Base-by-base conservation (phyloP, 2,797 vertebrate genomes). In the Pyrocephalus nanus region DNA sequence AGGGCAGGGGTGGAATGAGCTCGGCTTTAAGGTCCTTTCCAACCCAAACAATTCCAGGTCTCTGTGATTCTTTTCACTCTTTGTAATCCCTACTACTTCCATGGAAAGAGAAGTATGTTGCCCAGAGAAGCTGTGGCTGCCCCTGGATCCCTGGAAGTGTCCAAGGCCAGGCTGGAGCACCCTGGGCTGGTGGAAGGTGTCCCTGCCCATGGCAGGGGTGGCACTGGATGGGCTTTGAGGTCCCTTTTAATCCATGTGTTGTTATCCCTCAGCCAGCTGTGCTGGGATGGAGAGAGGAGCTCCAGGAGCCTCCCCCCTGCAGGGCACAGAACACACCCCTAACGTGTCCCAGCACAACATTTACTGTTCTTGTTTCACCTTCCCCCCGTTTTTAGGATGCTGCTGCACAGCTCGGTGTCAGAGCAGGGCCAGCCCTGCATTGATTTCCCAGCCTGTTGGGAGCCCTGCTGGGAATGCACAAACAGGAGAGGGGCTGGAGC, bases 341-440 rank as follows among this genome's bases (percentile, higher is more conserved):
- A 8, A 12, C 4, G 10, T 14, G 27, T 5, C n/a, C 19, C 30
- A 26, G 7, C 2, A 5, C 13, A 2, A 2, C 21, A 26, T 19
- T 62, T 34, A 19, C 23, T 48, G 5, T 32, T 62, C 38, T 42
- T 42, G 30, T 30, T 15, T 6, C 29, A 25, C 42, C 29, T 45
- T 47, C 11, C 15, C 42, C 40, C 32, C 3, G 12, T 18, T 10
- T 29, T 50, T 30, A 15, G 23, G n/a, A 16, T 25, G 12, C 75
- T 30, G 29, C 19, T 14, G 27, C 10, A 4, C 16, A 3, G 23
- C 5, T 17, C 34, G 0, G 40, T 21, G 47, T 20, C 19, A 12
- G 50, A 19, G 47, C 4, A 1, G 21, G 3, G 21, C 3, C 14
- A n/a, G 34, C 3, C 4, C 10, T 12, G 20, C 3, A 36, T 20